Conservation (phyloP, 2,113 vertebrate genomes). For the Myotis lucifugus region DNA sequence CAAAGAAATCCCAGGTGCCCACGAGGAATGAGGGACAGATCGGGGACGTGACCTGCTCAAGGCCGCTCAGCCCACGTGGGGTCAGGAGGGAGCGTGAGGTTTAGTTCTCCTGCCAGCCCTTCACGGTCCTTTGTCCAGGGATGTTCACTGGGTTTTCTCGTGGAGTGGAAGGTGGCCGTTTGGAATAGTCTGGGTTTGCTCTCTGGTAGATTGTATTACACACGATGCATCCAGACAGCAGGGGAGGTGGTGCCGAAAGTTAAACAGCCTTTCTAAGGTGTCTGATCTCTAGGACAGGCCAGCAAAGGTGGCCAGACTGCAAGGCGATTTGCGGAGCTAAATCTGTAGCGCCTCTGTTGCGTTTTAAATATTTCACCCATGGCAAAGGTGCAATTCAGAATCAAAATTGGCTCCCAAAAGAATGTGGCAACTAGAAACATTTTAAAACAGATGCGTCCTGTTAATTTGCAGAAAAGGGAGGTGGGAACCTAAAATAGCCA, state of each 20-base stretch:
- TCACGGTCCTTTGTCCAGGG: not conserved
- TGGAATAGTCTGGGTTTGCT: not conserved
- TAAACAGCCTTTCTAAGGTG: constrained; percentile 71
- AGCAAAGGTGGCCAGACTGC: constrained; percentile 23
- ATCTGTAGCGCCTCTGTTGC: not conserved
- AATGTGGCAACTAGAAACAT: not conserved
- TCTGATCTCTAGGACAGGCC: constrained; percentile 65
- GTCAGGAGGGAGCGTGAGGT: too few relatives aligned
- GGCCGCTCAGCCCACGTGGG: not conserved
- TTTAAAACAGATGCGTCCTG: not conserved
- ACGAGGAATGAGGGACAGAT: not conserved
- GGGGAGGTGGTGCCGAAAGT: constrained; percentile 69
- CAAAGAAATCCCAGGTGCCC: not conserved
- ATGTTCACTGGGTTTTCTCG: not conserved
- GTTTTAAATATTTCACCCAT: constrained; percentile 46
- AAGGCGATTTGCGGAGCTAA: not conserved
- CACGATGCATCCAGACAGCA: not conserved
- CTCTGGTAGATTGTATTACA: not conserved
- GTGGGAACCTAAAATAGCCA: not conserved
- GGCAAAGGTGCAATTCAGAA: not conserved
- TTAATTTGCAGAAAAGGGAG: constrained; percentile 53
- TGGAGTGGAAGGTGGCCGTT: not conserved
- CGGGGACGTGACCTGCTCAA: not conserved
- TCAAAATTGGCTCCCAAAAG: not conserved
- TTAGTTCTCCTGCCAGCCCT: not conserved